phyloP scores from a whole-genome alignment of 2,797 vertebrate genomes.

The Melanogrammus aeglefinus region DNA sequence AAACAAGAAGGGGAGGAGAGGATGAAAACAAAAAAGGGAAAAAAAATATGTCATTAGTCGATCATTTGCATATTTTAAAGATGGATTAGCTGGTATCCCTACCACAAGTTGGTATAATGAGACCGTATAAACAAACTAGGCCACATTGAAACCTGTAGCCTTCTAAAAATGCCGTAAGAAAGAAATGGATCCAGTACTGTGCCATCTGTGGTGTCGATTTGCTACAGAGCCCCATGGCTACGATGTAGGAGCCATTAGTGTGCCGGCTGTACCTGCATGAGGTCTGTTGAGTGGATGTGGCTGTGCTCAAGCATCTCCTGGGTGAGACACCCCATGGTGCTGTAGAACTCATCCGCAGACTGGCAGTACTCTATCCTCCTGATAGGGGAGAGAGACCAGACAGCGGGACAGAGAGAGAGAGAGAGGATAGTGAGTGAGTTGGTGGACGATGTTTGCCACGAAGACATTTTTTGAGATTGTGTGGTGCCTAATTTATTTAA shows the following conservation, averaged over 20 bases:
- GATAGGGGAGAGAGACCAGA: neutral
- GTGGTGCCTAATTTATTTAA: no score
- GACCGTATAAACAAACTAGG: neutral
- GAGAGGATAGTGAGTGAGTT: neutral
- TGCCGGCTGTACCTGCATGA: conserved; percentile 84
- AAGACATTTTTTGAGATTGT: no score
- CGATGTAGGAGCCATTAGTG: neutral
- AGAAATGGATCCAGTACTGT: no score
- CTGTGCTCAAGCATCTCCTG: conserved; percentile 94
- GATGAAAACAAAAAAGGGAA: neutral
- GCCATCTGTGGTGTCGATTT: no score
- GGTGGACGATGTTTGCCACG: neutral
- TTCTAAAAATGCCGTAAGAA: neutral
- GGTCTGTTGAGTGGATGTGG: conserved; percentile 87
- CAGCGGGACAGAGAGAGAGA: neutral
- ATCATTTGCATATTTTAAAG: neutral
- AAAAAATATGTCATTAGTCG: neutral
- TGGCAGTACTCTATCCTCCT: conserved; percentile 95
- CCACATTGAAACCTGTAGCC: neutral
- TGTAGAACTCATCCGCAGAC: conserved; percentile 95
- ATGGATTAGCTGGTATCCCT: neutral
- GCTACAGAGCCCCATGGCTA: no score
- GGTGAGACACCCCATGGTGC: conserved; percentile 92
- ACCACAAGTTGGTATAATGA: neutral
- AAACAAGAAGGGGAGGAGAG: neutral